A percentile compares a stretch with the other conserved stretches of the same genome.
Evolutionary conservation across 2,113 vertebrate species (phyloP).

Genomic region (Protobothrops flavoviridis): DNA sequence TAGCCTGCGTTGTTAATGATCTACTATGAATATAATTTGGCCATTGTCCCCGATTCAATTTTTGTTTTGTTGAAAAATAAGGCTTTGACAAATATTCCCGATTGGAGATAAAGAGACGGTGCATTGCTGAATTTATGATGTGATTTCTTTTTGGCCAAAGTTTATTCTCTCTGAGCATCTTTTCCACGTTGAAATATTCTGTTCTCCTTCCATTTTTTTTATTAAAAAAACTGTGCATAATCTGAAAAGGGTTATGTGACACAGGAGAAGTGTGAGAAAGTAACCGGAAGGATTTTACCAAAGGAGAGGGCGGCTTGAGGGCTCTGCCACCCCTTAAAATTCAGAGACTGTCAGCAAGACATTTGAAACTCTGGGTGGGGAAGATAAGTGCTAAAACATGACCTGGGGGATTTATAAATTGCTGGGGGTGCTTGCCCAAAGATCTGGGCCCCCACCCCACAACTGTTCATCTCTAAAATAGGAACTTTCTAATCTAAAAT

Average conservation of each 20-base stretch:
- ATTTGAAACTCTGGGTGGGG: background rate
- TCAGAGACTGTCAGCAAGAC: no score
- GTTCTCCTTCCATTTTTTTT: background rate
- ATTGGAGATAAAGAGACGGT: background rate
- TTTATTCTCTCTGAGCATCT: background rate
- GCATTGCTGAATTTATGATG: fast-evolving
- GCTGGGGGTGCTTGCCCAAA: background rate
- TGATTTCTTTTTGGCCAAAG: background rate
- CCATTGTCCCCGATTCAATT: slow-evolving; percentile 27
- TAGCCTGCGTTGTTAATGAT: slow-evolving; percentile 63
- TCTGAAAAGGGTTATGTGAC: background rate
- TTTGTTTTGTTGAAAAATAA: background rate
- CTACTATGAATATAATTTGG: slow-evolving; percentile 46
- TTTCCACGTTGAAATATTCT: background rate
- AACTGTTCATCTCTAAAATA: background rate
- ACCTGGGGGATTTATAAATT: background rate
- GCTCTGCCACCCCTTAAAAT: no score
- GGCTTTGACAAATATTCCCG: slow-evolving; percentile 39
- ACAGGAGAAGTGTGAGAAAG: background rate
- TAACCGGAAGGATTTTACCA: background rate
- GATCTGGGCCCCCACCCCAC: background rate
- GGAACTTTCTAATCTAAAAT: background rate
- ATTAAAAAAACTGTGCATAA: background rate
- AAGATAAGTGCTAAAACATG: no score
- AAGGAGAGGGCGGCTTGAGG: fast-evolving